Percentiles rank a stretch among this genome's conserved stretches.
Conservation (phyloP, 2,888 invertebrate genomes). For the Lycocerus yunnanus region DNA sequence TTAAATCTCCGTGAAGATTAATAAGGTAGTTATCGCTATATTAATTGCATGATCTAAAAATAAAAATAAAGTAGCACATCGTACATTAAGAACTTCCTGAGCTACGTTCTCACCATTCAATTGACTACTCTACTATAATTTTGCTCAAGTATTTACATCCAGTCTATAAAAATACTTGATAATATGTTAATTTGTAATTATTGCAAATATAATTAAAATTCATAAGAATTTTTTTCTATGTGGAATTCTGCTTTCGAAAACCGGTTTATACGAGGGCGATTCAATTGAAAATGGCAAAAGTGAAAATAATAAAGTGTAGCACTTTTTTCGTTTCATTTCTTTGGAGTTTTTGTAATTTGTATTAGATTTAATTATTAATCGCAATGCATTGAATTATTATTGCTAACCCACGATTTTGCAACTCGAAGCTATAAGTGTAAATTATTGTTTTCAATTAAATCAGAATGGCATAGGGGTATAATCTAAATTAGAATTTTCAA, state of each 20-base stretch:
- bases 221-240: background rate
- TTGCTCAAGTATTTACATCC: background rate
- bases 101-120: constrained; percentile 20
- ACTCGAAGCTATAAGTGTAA: too few relatives aligned
- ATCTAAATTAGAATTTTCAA: background rate
- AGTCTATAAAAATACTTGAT: background rate
- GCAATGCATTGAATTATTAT: background rate
- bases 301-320: background rate
- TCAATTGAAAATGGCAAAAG: background rate
- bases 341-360: background rate
- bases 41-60: constrained; percentile 21
- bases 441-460: background rate
- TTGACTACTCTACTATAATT: background rate
- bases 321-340: background rate
- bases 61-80: constrained; percentile 11
- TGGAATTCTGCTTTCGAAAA: background rate
- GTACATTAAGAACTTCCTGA: constrained; percentile 20
- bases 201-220: background rate
- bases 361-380: background rate
- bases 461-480: background rate
- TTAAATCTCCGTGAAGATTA: constrained; percentile 4
- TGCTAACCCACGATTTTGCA: too few relatives aligned
- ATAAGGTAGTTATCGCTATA: constrained; percentile 11
- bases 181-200: background rate
- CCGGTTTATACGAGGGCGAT: background rate